phyloP scores from a whole-genome alignment of 1,140 invertebrate genomes.

The Solenopsis invicta region DNA sequence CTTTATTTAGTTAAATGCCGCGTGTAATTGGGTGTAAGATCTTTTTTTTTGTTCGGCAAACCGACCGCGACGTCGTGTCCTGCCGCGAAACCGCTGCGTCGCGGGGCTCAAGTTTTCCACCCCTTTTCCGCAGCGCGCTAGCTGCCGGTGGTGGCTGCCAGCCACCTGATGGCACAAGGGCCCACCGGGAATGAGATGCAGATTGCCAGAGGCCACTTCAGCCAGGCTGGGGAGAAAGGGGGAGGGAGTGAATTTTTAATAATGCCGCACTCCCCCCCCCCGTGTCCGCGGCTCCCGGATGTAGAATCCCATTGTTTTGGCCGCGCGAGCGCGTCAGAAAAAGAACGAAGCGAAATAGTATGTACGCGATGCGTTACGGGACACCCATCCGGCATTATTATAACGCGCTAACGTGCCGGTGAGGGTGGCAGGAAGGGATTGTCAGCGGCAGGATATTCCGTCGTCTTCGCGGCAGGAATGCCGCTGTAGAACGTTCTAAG shows the following conservation, averaged over 20 bases:
- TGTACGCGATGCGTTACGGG: slow-evolving; percentile 69
- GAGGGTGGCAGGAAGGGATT: slow-evolving; percentile 57
- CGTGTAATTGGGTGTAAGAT: slow-evolving; percentile 81
- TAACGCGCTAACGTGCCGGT: slow-evolving; percentile 75
- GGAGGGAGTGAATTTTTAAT: slow-evolving; percentile 87
- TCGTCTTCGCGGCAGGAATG: slow-evolving; percentile 15
- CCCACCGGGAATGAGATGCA: slow-evolving; percentile 86
- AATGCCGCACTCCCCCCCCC: slow-evolving; percentile 77
- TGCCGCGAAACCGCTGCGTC: slow-evolving; percentile 37
- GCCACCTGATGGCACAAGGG: slow-evolving; percentile 79
- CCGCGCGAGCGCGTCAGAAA: slow-evolving; percentile 71
- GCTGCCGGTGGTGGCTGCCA: slow-evolving; percentile 50
- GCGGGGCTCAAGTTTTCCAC: slow-evolving; percentile 67
- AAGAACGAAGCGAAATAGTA: slow-evolving; percentile 74
- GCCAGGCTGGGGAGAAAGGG: slow-evolving; percentile 59
- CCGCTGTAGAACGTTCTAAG: not conserved
- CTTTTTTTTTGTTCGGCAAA: slow-evolving; percentile 64
- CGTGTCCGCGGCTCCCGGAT: slow-evolving; percentile 78
- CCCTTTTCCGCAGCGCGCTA: slow-evolving; percentile 69
- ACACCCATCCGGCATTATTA: slow-evolving; percentile 78
- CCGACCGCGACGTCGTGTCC: slow-evolving; percentile 30
- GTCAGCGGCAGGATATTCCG: slow-evolving; percentile 72
- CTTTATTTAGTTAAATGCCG: slow-evolving; percentile 79
- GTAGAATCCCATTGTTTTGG: slow-evolving; percentile 84
- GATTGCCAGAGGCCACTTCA: slow-evolving; percentile 87